Evolutionary conservation across 2,888 invertebrate species (phyloP).

Genomic region (Tenthredo notha): DNA sequence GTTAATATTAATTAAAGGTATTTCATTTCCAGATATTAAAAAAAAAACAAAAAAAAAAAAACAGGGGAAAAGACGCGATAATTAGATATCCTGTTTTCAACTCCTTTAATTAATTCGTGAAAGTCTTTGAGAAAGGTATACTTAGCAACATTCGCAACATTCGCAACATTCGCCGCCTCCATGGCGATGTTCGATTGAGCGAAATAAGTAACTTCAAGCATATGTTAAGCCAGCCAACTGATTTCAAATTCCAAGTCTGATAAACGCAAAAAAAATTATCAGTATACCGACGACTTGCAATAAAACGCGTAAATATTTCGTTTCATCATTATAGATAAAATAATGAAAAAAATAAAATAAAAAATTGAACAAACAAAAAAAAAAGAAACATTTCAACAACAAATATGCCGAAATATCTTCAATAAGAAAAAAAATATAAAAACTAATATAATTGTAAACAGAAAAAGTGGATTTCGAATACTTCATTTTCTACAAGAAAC

Average conservation of each 20-base stretch:
- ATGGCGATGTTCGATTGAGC: neutral
- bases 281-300: neutral
- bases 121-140: conserved; percentile 1
- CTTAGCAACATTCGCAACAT: neutral
- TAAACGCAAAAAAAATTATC: neutral
- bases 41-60: neutral
- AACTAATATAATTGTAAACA: neutral
- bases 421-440: neutral
- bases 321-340: neutral
- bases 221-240: neutral
- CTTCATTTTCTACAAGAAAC: neutral
- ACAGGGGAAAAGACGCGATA: neutral
- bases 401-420: neutral
- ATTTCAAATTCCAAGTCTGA: neutral
- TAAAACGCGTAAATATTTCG: neutral
- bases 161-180: neutral
- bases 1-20: neutral
- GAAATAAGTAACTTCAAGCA: neutral
- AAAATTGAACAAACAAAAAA: neutral
- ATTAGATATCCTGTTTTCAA: neutral
- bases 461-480: neutral
- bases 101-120: neutral
- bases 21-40: neutral
- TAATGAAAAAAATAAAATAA: neutral
- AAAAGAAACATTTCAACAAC: neutral